These are phyloP conservation scores for Meriones psammophilus DNA, from an alignment of 2,797 vertebrate genomes.

Conservation along the genomic window DNA sequence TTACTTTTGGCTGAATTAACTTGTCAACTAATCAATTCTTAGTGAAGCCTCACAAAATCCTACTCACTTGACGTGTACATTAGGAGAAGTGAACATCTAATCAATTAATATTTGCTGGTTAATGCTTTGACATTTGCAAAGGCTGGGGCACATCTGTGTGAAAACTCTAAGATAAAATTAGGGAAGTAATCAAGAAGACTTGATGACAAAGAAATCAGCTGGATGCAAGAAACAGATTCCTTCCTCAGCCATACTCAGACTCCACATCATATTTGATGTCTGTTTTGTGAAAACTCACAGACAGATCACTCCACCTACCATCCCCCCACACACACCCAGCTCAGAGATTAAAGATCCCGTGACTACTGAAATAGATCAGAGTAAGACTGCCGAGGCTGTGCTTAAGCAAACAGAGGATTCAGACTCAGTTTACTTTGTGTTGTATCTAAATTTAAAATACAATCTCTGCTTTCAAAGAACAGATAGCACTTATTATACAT, in stretches of 20 bases:
- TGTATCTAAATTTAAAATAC: conserved; percentile 16
- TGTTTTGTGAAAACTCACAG: conserved; percentile 31
- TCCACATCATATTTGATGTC: not conserved
- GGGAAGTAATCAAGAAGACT: conserved; percentile 65
- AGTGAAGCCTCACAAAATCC: conserved; percentile 24
- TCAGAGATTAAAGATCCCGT: not conserved
- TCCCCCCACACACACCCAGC: not conserved
- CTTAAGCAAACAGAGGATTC: conserved; percentile 36
- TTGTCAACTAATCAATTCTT: conserved; percentile 21
- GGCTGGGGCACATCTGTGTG: conserved; percentile 35
- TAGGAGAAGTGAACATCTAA: conserved; percentile 51
- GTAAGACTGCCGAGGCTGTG: not conserved
- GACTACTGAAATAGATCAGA: not conserved
- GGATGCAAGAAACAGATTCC: conserved; percentile 13
- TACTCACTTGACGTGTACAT: conserved; percentile 44
- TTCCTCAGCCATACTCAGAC: conserved; percentile 31
- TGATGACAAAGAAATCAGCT: conserved; percentile 57
- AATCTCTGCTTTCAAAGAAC: conserved; percentile 18
- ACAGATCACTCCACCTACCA: not conserved
- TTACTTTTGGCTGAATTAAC: conserved; percentile 47
- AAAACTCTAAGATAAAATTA: conserved; percentile 74
- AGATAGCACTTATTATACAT: not conserved
- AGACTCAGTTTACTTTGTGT: conserved; percentile 7
- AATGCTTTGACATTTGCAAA: conserved; percentile 76
- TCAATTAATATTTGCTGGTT: conserved; percentile 74